Evolutionary conservation across 2,797 vertebrate genomes (phyloP).

Genomic region (Eptatretus atami): DNA sequence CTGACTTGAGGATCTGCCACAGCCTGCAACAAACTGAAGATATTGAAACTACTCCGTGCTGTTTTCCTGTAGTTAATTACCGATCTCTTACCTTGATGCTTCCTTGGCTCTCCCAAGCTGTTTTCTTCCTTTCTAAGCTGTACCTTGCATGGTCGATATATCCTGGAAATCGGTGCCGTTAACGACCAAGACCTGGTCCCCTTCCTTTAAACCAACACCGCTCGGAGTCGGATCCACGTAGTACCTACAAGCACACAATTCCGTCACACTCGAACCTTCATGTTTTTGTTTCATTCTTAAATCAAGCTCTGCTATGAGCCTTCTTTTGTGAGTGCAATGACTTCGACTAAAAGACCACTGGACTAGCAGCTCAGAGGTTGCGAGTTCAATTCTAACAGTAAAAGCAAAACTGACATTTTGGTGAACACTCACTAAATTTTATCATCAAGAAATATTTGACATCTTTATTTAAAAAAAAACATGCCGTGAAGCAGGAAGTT

Average conservation of each 20-base stretch:
- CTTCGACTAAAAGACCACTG: too few species aligned
- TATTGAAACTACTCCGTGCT: neutral
- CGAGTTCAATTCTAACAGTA: too few species aligned
- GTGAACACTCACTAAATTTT: too few species aligned
- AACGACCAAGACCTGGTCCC: conserved; percentile 80
- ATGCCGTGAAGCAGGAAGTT: too few species aligned
- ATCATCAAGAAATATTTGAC: too few species aligned
- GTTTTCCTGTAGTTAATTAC: neutral
- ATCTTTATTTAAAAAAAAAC: too few species aligned
- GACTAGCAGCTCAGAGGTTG: too few species aligned
- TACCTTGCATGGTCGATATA: conserved; percentile 87
- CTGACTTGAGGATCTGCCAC: conserved; percentile 84
- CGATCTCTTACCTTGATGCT: conserved; percentile 5
- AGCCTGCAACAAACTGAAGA: conserved; percentile 22
- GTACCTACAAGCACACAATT: conserved; percentile 24
- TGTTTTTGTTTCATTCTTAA: too few species aligned
- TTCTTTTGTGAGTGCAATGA: too few species aligned
- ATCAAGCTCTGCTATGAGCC: too few species aligned
- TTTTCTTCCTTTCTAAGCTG: conserved; percentile 9
- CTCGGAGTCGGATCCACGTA: conserved; percentile 74
- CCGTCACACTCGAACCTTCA: too few species aligned
- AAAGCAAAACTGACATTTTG: too few species aligned
- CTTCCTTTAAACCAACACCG: conserved; percentile 72
- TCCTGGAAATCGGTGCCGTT: conserved; percentile 97
- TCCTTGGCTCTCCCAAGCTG: neutral